phyloP scores from a whole-genome alignment of 2,113 vertebrate genomes.

The Thamnophis sirtalis region DNA sequence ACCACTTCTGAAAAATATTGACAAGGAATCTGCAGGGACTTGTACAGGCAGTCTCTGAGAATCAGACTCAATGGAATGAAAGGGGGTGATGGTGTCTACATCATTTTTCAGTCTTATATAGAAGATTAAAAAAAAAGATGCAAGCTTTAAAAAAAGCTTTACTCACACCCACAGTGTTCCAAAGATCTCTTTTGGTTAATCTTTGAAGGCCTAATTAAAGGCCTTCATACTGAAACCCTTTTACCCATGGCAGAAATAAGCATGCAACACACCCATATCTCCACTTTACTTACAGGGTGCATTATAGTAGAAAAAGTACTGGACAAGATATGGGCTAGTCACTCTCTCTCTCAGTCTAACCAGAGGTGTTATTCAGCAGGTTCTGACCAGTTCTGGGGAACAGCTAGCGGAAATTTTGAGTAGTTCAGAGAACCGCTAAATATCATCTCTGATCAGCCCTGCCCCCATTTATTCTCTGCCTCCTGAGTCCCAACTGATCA shows the following conservation, averaged over 20 bases:
- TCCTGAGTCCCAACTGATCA: no score
- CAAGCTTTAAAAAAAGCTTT: background rate
- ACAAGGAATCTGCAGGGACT: background rate
- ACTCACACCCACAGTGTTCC: background rate
- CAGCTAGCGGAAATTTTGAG: no score
- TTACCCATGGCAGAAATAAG: background rate
- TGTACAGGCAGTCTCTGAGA: background rate
- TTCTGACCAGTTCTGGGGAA: no score
- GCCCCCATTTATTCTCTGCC: no score
- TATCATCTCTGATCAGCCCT: no score
- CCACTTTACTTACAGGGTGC: background rate
- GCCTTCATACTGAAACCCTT: background rate
- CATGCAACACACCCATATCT: background rate
- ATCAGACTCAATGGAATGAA: background rate
- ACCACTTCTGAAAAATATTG: background rate
- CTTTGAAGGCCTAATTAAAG: background rate
- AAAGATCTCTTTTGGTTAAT: background rate
- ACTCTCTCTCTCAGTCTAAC: no score
- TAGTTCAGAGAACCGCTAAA: no score
- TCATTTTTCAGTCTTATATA: background rate
- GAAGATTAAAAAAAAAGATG: background rate
- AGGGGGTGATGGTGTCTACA: background rate
- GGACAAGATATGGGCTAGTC: background rate
- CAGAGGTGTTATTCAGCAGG: no score
- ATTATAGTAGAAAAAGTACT: background rate